Base-by-base conservation (phyloP, 2,797 vertebrate genomes). In the Acanthurus leucopareius region DNA sequence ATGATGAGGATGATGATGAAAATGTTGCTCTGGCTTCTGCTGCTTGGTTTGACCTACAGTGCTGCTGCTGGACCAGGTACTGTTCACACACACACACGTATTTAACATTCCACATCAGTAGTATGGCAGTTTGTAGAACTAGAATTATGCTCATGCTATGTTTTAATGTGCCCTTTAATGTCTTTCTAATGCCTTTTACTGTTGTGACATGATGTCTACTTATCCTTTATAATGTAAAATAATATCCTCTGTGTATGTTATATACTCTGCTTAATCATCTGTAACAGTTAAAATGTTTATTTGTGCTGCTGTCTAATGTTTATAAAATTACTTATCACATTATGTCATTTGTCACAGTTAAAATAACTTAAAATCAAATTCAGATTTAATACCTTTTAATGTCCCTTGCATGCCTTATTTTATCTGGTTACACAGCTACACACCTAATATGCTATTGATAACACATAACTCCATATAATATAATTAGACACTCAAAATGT, bases 51-150 rank as follows among this genome's bases (percentile, higher is more conserved):
- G 28, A 61, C 61, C 49, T 19, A 42, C 56, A 38, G 44, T 47
- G 84, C 86, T 76, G 79, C 87, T 69, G 79, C 84, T 68, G 68
- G 49, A 77, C 71, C 84, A 88, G 91, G 89, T 91, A 69, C 38
- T 13, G 20, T 1, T 75, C 0, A 10, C 1, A 48, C 13, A 5
- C 17, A 11, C 25, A 25, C 25, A 25, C 25, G 25, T 25, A 25
- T 25, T 25, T 25, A 5, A 19, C 20, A 3, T 19, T 48, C 1
- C 10, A 1, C 20, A 47, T 54, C 3, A 22, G 13, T n/a, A 56
- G 2, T n/a, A 0, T 35, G 15, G 5, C 17, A 11, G 7, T 35
- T 22, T 48, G 5, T 40, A 1, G n/a, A 4, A 19, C 11, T 22
- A 13, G 2, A 7, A 17, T 7, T 11, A 47, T 9, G 17, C 3